These are phyloP conservation scores for Gastrophryne carolinensis DNA, from an alignment of 2,797 vertebrate genomes.

Conservation along the genomic window DNA sequence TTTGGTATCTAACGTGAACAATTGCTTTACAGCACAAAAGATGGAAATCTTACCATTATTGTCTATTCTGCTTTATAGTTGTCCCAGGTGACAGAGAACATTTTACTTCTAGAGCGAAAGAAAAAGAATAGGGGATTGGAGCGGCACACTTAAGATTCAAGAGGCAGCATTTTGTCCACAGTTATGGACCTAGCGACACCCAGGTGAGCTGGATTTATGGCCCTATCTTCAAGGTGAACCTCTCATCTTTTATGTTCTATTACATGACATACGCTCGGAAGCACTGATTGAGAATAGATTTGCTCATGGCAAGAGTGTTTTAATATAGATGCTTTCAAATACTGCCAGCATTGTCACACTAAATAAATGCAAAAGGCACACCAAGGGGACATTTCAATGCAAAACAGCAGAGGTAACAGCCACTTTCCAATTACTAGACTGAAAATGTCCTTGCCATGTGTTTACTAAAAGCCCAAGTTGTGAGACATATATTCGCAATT, in stretches of 20 bases:
- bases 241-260: conserved; percentile 44
- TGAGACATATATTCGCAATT: neutral
- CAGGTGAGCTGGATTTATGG: conserved; percentile 29
- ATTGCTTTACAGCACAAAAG: neutral
- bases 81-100: neutral
- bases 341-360: conserved; percentile 4
- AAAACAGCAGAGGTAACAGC: conserved; percentile 14
- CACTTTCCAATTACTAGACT: neutral
- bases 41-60: neutral
- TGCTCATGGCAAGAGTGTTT: conserved; percentile 29
- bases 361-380: conserved; percentile 39
- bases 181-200: conserved; percentile 19
- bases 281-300: conserved; percentile 16
- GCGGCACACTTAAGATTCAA: conserved; percentile 27
- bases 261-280: conserved; percentile 22
- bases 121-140: neutral
- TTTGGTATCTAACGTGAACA: neutral
- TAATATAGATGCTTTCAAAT: conserved; percentile 31
- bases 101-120: neutral
- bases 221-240: conserved; percentile 42
- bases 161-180: neutral
- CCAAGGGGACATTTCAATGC: conserved; percentile 27
- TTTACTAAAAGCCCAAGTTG: neutral
- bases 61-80: neutral
- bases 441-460: conserved; percentile 11